A percentile compares a stretch with the other conserved stretches of the same genome.
phyloP scores from a whole-genome alignment of 2,888 invertebrate species.

The Orchesella flavescens region DNA sequence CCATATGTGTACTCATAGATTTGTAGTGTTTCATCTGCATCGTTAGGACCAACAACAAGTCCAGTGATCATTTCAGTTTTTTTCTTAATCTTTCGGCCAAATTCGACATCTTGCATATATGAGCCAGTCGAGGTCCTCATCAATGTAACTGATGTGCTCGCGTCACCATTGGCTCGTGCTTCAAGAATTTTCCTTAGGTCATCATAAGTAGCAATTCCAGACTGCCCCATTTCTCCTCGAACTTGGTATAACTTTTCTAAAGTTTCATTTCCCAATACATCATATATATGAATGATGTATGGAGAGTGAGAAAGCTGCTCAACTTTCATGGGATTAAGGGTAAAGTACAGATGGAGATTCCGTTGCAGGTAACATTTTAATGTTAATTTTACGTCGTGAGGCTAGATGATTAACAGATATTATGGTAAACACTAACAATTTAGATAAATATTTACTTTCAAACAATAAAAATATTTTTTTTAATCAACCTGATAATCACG shows the following conservation, averaged over 20 bases:
- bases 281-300: conserved; percentile 15
- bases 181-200: background rate
- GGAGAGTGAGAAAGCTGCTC: conserved; percentile 21
- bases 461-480: too few species aligned
- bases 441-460: too few species aligned
- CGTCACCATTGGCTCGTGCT: too few species aligned
- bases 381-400: too few species aligned
- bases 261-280: conserved; percentile 26
- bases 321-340: conserved; percentile 24
- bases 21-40: background rate
- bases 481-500: too few species aligned
- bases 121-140: background rate
- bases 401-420: too few species aligned
- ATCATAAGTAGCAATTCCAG: background rate
- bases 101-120: background rate
- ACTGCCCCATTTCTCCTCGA: background rate
- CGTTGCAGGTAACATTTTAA: conserved; percentile 26
- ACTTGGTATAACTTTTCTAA: background rate
- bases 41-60: background rate
- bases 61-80: conserved; percentile 7
- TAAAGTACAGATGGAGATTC: conserved; percentile 18
- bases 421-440: too few species aligned
- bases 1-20: conserved; percentile 18
- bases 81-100: background rate
- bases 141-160: too few species aligned